Percentiles rank a stretch among this genome's conserved stretches.
Conservation (phyloP, 37 sponge, comb jelly and placozoan genomes). For the Eunapius fragilis region DNA sequence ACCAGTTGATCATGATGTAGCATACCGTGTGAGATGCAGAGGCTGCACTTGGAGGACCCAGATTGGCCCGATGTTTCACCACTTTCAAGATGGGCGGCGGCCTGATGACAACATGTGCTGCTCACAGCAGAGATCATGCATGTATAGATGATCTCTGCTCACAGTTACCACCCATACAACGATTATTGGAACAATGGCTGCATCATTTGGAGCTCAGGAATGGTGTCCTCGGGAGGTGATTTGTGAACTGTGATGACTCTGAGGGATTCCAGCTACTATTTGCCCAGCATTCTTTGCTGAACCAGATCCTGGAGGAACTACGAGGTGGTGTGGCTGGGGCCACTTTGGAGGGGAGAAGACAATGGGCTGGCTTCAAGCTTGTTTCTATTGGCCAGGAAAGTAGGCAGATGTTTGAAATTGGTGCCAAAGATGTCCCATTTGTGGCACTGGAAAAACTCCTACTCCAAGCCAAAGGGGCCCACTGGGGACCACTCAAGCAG, state of each 20-base stretch:
- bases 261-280: constrained; percentile 1
- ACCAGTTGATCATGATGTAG: background rate
- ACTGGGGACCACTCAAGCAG: constrained; percentile 17
- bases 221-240: constrained; percentile 15
- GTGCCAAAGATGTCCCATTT: constrained; percentile 24
- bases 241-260: background rate
- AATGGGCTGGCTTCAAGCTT: constrained; percentile 11
- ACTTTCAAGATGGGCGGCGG: background rate
- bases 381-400: constrained; percentile 41
- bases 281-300: constrained; percentile 3
- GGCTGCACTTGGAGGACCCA: constrained; percentile 20
- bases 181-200: constrained; percentile 12
- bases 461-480: constrained; percentile 13
- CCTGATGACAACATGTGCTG: background rate
- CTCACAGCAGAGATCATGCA: too few relatives aligned
- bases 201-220: constrained; percentile 9
- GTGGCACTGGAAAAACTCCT: constrained; percentile 31
- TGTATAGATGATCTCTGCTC: constrained; percentile 1
- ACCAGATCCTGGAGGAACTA: constrained; percentile 8
- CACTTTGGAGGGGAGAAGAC: constrained; percentile 42
- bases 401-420: constrained; percentile 19
- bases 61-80: background rate
- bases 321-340: constrained; percentile 26
- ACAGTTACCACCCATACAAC: constrained; percentile 14
- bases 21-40: constrained; percentile 1